Evolutionary conservation across 2,888 invertebrate genomes (phyloP).

Genomic region (Buathra laborator): DNA sequence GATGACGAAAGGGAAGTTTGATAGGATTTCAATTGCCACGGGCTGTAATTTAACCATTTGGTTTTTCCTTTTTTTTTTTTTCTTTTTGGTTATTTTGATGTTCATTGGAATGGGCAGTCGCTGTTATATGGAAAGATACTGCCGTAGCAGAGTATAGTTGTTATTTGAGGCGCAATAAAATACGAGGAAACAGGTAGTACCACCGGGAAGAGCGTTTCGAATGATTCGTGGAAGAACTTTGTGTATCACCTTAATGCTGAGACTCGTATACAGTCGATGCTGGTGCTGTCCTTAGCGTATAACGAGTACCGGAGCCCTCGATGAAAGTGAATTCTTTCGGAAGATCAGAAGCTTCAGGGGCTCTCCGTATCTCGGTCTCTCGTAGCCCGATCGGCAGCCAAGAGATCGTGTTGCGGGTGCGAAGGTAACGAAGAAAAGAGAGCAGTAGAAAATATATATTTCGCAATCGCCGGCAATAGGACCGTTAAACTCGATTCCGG

Average conservation of each 20-base stretch:
- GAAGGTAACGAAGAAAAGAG: not conserved
- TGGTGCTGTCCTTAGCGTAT: not conserved
- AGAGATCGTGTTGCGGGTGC: conserved; percentile 27
- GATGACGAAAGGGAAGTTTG: conserved; percentile 19
- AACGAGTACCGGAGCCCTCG: conserved; percentile 36
- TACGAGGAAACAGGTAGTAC: conserved; percentile 39
- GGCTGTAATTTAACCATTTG: conserved; percentile 11
- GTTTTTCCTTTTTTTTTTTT: not conserved
- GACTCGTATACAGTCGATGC: conserved; percentile 10
- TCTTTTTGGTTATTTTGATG: not conserved
- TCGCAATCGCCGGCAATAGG: conserved; percentile 47
- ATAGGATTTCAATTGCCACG: conserved; percentile 27
- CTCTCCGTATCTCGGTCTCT: conserved; percentile 3
- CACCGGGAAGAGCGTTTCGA: conserved; percentile 30
- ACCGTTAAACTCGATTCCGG: conserved; percentile 17
- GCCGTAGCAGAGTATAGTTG: not conserved
- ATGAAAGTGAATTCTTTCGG: conserved; percentile 76
- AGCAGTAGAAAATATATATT: conserved; percentile 36
- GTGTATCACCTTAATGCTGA: not conserved
- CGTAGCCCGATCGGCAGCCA: conserved; percentile 10
- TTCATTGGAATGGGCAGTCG: not conserved
- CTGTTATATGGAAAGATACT: not conserved
- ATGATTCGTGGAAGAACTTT: conserved; percentile 53
- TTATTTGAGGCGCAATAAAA: conserved; percentile 31
- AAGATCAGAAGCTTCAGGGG: conserved; percentile 39